Evolutionary conservation across 2,113 vertebrate genomes (phyloP), one percentile per base, ranked within the genome.

Genomic region (Cynoglossus semilaevis): DNA sequence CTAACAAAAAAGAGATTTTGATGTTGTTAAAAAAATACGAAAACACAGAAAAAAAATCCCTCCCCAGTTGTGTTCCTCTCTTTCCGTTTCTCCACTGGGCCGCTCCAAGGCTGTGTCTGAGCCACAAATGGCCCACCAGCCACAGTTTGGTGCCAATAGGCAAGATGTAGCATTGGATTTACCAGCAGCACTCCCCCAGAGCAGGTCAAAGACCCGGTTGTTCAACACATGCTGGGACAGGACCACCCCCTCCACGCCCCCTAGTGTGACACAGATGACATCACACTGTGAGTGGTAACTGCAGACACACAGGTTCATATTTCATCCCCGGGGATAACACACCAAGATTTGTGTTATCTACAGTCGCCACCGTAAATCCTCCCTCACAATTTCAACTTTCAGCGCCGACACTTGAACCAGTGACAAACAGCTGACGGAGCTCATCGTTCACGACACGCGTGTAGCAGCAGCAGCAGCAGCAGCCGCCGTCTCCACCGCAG

Each of bases 391-490:
- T 5, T 8, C 14, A 50, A 13, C 46, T 49, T 56, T 38, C 44
- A 53, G 36, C 47, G 15, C 42, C n/a, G 51, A 54, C 41, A 51
- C 52, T 66, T 53, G 42, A 58, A 54, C 47, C 41, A 15, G 29
- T 72, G 58, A 67, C 61, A 69, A 74, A 74, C 51, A 49, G 53
- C 64, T 1, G 0, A 5, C 22, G 0, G 38, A 48, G 15, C 63
- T 51, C 54, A 62, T 77, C 58, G 22, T 53, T 67, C 65, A 79
- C 74, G 67, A 65, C 62, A 56, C 53, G 22, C 35, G 34, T 72
- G 58, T 56, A n/a, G 15, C 15, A 69, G 59, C n/a, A 8, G 36
- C 37, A 56, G 16, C 15, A 13, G 6, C 34, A 1, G 36, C 43
- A 22, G 35, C 68, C 15, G 34, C 16, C 48, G 54, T 51, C 56